phyloP scores from a whole-genome alignment of 1,140 invertebrate genomes.

The Hycleus phaleratus region DNA sequence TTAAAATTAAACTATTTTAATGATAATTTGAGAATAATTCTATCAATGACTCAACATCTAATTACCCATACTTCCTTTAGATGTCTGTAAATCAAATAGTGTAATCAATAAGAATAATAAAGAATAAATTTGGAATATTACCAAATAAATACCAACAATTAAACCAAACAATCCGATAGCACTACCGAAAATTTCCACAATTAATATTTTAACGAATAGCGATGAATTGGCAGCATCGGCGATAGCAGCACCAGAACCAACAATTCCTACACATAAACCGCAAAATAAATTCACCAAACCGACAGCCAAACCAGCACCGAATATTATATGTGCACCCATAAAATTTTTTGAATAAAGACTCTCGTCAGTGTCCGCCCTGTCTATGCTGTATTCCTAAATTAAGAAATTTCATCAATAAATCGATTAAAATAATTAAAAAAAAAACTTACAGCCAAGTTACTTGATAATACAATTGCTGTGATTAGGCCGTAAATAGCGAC shows the following conservation, averaged over 20 bases:
- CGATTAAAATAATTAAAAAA: not conserved
- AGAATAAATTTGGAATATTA: conserved; percentile 3
- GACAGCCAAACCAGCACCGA: conserved; percentile 77
- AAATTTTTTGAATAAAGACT: conserved; percentile 42
- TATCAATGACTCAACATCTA: not conserved
- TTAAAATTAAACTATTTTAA: too few relatives aligned
- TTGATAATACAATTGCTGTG: conserved; percentile 74
- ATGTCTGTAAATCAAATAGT: conserved; percentile 24
- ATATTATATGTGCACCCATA: conserved; percentile 71
- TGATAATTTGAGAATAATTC: too few relatives aligned
- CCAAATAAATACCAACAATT: conserved; percentile 81
- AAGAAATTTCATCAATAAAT: not conserved
- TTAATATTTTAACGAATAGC: conserved; percentile 88
- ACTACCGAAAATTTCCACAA: conserved; percentile 89
- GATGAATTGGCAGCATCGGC: conserved; percentile 81
- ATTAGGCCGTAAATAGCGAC: conserved; percentile 92
- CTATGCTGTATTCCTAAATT: conserved; percentile 24
- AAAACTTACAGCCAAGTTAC: conserved; percentile 22
- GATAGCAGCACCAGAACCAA: conserved; percentile 81
- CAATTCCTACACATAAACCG: conserved; percentile 80
- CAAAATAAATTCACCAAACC: conserved; percentile 82
- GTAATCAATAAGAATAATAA: conserved; percentile 4
- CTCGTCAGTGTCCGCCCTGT: conserved; percentile 9
- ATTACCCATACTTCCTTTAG: conserved; percentile 26
- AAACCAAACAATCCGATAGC: conserved; percentile 89